Evolutionary conservation across 2,797 vertebrate genomes (phyloP), one percentile per base, ranked within the genome.

Genomic region (Sebastes wilsoni): DNA sequence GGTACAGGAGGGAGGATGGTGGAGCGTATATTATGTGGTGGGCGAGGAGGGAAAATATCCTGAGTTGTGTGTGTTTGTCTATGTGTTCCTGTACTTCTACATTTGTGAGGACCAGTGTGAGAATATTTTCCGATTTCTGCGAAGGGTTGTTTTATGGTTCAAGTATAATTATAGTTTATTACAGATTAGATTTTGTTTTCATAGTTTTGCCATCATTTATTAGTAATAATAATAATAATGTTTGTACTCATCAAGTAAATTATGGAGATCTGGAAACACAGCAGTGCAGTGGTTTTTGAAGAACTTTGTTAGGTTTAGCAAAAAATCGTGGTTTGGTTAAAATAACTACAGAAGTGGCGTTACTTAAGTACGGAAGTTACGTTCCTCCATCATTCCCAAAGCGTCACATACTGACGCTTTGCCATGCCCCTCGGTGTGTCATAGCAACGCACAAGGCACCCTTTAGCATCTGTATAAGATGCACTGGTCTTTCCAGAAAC

Each of bases 21-120:
- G 22, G 56, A 52, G 54, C 70, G 49, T 69, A 77, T 72, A 28
- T 62, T 34, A 79, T 52, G 60, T 27, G 80, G 16, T 36, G 52
- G 54, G 30, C 7, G 16, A 42, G 20, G 23, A 82, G 11, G 28
- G 25, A 6, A 66, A 55, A 78, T 73, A 49, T 64, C 14, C 34
- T 2, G 54, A 75, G 54, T 8, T 22, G 38, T 32, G 71, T 72
- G 28, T 61, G 23, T 80, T 4, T 66, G 55, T 66, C 6, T 55
- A 6, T 30, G 49, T 54, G 55, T 25, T 36, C 23, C 23, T 14
- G 38, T 6, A 42, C 38, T 14, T 42, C 28, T 62, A 6, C 3
- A 34, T 66, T n/a, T 65, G 61, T 60, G 66, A 56, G 67, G 67
- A 72, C 71, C 58, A 8, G 8, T 25, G 46, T 23, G 64, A 25